Conservation (phyloP, 2,113 vertebrate genomes). For the Pterocles orientalis region DNA sequence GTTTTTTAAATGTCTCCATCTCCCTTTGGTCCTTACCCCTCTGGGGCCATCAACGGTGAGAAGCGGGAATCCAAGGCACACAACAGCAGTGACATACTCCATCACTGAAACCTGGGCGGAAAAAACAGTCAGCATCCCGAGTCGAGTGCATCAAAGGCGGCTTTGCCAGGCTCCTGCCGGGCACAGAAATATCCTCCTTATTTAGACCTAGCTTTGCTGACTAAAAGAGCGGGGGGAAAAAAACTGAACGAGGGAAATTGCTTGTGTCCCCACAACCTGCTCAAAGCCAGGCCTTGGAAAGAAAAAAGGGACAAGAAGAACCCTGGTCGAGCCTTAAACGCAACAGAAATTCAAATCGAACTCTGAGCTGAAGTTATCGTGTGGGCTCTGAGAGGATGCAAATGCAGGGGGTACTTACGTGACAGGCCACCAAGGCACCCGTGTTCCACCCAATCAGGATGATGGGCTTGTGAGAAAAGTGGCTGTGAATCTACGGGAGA, state of each 20-base stretch:
- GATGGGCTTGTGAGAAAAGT: constrained; percentile 95
- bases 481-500: constrained; percentile 87
- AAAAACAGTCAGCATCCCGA: neutral
- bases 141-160: accelerated
- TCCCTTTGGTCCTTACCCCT: constrained; percentile 82
- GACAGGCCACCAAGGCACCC: constrained; percentile 93
- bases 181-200: neutral
- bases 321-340: accelerated
- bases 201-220: neutral
- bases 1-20: accelerated
- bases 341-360: neutral
- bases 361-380: neutral
- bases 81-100: constrained; percentile 92
- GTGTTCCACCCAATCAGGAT: constrained; percentile 96
- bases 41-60: constrained; percentile 90
- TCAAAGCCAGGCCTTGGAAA: neutral
- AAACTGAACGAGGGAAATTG: neutral
- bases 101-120: constrained; percentile 88
- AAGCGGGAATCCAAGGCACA: constrained; percentile 95
- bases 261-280: accelerated
- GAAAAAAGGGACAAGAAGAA: neutral
- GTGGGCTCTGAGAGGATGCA: accelerated
- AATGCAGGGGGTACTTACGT: constrained; percentile 77
- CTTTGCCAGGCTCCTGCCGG: neutral
- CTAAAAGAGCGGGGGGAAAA: too few species aligned